These are phyloP conservation scores for Nematostella vectensis DNA, from an alignment of 92 coral and sea anemone genomes.

Conservation along the genomic window DNA sequence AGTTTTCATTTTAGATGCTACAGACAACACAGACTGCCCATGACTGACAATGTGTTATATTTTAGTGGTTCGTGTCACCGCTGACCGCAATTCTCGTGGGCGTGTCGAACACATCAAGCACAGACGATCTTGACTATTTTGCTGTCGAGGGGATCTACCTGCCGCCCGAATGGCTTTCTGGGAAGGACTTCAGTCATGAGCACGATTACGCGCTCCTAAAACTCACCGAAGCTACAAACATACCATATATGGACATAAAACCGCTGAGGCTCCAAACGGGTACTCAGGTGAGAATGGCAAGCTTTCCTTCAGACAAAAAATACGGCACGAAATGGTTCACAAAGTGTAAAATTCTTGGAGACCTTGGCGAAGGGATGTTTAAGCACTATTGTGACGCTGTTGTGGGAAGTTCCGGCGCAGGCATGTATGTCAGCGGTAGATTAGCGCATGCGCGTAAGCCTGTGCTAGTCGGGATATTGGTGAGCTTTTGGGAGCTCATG, in stretches of 20 bases:
- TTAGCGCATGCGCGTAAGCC: not conserved
- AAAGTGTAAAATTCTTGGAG: not conserved
- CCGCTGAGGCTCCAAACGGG: not conserved
- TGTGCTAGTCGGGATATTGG: not conserved
- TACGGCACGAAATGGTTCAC: constrained; percentile 6
- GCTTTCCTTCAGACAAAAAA: constrained; percentile 3
- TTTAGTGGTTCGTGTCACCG: not conserved
- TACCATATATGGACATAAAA: not conserved
- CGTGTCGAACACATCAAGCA: not conserved
- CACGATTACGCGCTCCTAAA: constrained; percentile 1
- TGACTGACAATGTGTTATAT: too few species aligned
- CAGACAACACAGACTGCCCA: too few species aligned
- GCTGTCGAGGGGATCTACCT: not conserved
- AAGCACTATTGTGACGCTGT: constrained; percentile 2
- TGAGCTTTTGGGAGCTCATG: not conserved
- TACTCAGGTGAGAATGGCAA: not conserved
- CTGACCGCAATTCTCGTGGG: constrained; percentile 4
- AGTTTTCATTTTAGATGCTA: too few species aligned
- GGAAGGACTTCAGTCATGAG: constrained; percentile 1
- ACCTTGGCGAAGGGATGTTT: not conserved
- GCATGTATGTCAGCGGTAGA: not conserved
- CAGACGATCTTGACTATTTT: not conserved
- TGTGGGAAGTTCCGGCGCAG: constrained; percentile 1
- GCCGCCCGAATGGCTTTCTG: constrained; percentile 4
- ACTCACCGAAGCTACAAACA: not conserved